phyloP scores from a whole-genome alignment of 2,888 invertebrate genomes.

The Gandaritis pyraliata region DNA sequence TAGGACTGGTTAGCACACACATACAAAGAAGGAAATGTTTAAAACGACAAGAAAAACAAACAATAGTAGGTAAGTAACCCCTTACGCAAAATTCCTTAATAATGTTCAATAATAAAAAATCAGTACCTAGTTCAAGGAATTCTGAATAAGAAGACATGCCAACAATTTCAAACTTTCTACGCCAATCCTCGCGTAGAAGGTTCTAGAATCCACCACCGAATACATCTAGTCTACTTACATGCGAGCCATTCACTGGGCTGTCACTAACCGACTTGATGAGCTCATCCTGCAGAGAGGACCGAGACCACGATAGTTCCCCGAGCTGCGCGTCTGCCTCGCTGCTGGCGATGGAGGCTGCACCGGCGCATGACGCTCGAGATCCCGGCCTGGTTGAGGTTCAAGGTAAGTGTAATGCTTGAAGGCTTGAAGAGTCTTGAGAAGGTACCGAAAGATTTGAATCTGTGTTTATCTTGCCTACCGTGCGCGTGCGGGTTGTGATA shows the following conservation, averaged over 20 bases:
- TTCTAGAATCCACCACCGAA: conserved; percentile 16
- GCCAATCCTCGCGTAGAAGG: neutral
- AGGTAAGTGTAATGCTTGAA: neutral
- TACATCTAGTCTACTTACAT: conserved; percentile 67
- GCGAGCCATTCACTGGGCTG: conserved; percentile 72
- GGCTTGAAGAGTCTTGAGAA: no score
- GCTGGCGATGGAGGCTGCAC: conserved; percentile 83
- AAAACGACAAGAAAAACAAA: no score
- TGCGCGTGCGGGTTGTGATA: no score
- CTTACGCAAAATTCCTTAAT: no score
- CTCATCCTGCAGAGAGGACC: conserved; percentile 88
- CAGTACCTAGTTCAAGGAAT: no score
- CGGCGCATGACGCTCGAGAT: conserved; percentile 85
- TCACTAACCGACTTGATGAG: conserved; percentile 86
- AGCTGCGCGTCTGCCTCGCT: conserved; percentile 79
- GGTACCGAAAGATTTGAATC: no score
- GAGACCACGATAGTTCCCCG: conserved; percentile 85
- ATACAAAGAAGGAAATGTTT: no score
- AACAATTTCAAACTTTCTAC: neutral
- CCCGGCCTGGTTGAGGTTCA: conserved; percentile 62
- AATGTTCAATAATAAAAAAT: no score
- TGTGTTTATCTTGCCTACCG: no score
- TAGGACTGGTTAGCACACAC: no score
- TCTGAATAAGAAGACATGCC: neutral
- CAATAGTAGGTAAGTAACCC: no score